Evolutionary conservation across 2,113 vertebrate species (phyloP), one percentile per base, ranked within the genome.

Genomic region (Callorhinus ursinus): DNA sequence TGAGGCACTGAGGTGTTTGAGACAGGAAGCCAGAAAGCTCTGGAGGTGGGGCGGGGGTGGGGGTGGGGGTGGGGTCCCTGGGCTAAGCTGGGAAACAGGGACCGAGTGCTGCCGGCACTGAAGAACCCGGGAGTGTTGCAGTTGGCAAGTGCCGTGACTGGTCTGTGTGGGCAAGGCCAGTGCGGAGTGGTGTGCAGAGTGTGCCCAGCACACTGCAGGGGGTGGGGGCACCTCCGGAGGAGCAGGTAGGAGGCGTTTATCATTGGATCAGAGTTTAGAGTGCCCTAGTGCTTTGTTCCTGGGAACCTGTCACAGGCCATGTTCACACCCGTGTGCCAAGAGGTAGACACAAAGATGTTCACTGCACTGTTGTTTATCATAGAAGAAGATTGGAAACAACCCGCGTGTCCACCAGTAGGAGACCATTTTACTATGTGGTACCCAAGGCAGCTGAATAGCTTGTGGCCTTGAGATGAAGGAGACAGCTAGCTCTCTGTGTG

Each of bases 331-430:
- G 9, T 8, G 2, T 26, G 49, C 49, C 4, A 6, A 22, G 61
- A 57, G 13, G 1, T 11, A 0, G 2, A 0, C 14, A 8, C 19
- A 49, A 5, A 72, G 84, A 42, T 92, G 59, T 86, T 72, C 67
- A 3, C 0, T 36, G 79, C 28, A 21, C 72, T 19, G 0, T 31
- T 39, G 51, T 85, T 95, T 85, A 57, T 4, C 13, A 26, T 36
- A 53, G 91, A 61, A 61, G 36, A 57, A 28, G 65, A 31, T 31
- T 1, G 31, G 85, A 61, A 76, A 33, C 65, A 88, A 12, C 4
- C 51, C 18, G 1, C 1, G 4, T 13, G 7, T 4, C 65, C 31
- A 0, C 18, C 14, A 8, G 39, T 0, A 31, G 89, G 77, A 53
- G n/a, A 24, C 49, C 16, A 9, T 18, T 69, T 87, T 46, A n/a